These are phyloP conservation scores for Scalopus aquaticus DNA, from an alignment of 2,113 vertebrate species.

Conservation along the genomic window DNA sequence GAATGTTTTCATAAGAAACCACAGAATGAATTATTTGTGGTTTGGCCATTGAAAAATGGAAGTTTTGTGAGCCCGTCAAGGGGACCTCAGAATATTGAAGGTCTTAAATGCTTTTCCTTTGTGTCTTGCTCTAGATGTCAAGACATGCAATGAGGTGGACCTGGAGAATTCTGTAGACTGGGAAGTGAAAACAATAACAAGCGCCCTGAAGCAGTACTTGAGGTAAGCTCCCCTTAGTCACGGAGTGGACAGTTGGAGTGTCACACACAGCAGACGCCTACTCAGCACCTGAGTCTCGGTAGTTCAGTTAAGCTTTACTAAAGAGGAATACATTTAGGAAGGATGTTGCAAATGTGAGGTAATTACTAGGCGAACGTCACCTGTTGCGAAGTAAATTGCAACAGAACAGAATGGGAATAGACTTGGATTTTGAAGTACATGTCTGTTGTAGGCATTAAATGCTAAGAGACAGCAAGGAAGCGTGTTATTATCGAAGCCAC, in stretches of 20 bases:
- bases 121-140: slow-evolving; percentile 87
- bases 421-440: not conserved
- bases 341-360: not conserved
- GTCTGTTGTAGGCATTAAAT: not conserved
- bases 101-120: slow-evolving; percentile 49
- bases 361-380: not conserved
- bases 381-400: not conserved
- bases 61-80: not conserved
- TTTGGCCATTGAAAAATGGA: slow-evolving; percentile 26
- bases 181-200: slow-evolving; percentile 98
- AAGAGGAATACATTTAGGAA: not conserved
- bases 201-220: slow-evolving; percentile 95
- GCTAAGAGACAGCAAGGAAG: not conserved
- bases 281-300: not conserved
- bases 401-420: not conserved
- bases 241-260: fast-evolving
- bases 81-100: not conserved
- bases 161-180: slow-evolving; percentile 92
- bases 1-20: slow-evolving; percentile 20
- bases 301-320: not conserved
- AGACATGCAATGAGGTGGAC: slow-evolving; percentile 91
- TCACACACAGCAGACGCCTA: fast-evolving
- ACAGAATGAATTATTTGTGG: not conserved
- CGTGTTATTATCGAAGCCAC: not conserved
- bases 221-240: slow-evolving; percentile 85